Percentiles rank a stretch among this genome's conserved stretches.
These are phyloP conservation scores for Ceratitis capitata DNA, from an alignment of 1,140 invertebrate species.

Conservation along the genomic window DNA sequence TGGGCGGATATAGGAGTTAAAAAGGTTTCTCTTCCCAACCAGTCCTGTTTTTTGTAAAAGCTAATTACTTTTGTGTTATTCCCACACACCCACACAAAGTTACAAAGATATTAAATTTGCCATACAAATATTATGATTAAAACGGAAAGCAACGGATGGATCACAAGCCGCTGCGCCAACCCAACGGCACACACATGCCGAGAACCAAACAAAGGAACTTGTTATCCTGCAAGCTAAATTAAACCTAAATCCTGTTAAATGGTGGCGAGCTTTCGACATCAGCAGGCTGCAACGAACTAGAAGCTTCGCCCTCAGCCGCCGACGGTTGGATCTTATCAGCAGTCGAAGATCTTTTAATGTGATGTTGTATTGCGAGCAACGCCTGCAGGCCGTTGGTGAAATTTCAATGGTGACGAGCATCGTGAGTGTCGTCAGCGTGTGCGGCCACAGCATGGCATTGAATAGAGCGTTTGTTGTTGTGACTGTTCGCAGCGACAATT, in stretches of 20 bases:
- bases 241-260: conserved; percentile 32
- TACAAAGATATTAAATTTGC: too few species aligned
- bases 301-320: neutral
- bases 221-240: conserved; percentile 39
- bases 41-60: too few species aligned
- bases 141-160: too few species aligned
- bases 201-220: neutral
- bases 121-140: too few species aligned
- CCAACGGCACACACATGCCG: neutral
- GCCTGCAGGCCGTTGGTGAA: neutral
- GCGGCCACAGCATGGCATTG: neutral
- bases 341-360: conserved; percentile 35
- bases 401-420: neutral
- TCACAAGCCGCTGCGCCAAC: too few species aligned
- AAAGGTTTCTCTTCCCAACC: too few species aligned
- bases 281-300: neutral
- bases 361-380: conserved; percentile 33
- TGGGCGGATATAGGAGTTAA: too few species aligned
- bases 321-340: conserved; percentile 18
- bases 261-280: neutral
- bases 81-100: too few species aligned
- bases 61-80: too few species aligned
- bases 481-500: neutral
- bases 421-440: neutral
- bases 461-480: neutral